A percentile compares a stretch with the other conserved stretches of the same genome.
These are phyloP conservation scores for Lathamus discolor DNA, from an alignment of 2,113 vertebrate genomes.

Conservation along the genomic window DNA sequence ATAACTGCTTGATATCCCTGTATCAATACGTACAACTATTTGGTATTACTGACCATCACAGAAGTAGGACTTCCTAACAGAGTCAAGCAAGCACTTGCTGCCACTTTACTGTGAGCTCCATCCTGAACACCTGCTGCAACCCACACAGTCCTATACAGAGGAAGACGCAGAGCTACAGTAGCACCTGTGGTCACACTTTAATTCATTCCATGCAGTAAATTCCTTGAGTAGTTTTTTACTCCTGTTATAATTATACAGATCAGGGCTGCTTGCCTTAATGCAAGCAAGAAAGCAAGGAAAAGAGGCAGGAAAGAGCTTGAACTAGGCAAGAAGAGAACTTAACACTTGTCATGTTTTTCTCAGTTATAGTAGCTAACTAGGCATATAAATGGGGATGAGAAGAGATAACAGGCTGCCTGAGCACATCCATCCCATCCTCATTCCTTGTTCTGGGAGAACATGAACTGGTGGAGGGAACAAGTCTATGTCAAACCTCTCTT, in stretches of 20 bases:
- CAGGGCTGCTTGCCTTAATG: neutral
- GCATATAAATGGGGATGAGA: neutral
- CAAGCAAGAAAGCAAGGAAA: neutral
- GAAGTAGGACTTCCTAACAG: neutral
- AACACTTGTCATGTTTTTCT: neutral
- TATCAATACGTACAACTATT: neutral
- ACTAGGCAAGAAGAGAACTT: neutral
- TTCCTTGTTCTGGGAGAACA: neutral
- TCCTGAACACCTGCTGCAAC: neutral
- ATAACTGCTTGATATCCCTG: neutral
- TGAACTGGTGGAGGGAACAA: neutral
- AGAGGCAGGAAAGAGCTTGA: neutral
- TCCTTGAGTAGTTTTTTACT: neutral
- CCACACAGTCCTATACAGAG: fast-evolving
- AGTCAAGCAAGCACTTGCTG: neutral
- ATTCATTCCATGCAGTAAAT: neutral
- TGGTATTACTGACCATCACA: neutral
- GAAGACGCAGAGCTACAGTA: neutral
- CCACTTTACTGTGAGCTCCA: neutral
- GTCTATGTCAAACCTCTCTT: neutral
- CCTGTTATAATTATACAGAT: neutral
- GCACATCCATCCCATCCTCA: neutral
- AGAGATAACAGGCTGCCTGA: neutral
- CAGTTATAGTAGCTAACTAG: neutral
- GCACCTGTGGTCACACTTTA: neutral